These are phyloP conservation scores for Phaetusa simplex DNA, from an alignment of 2,113 vertebrate genomes.

Conservation along the genomic window DNA sequence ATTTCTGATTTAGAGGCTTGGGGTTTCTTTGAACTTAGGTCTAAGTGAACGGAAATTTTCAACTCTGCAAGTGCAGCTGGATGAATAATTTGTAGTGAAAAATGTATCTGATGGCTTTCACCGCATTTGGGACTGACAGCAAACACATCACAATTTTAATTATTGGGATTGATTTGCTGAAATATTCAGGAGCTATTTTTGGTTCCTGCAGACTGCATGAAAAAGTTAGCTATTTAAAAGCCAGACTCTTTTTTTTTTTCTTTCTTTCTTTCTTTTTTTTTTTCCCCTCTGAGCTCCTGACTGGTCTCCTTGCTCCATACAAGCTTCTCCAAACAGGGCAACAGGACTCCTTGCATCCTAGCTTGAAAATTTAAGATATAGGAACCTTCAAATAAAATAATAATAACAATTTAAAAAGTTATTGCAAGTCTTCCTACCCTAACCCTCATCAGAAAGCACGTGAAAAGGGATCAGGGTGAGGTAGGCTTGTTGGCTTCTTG, in stretches of 20 bases:
- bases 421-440: background rate
- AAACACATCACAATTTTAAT: conserved; percentile 61
- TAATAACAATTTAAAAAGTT: background rate
- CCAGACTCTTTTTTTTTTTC: background rate
- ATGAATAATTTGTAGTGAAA: conserved; percentile 51
- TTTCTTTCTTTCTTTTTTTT: background rate
- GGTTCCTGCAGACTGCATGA: conserved; percentile 20
- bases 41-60: conserved; percentile 33
- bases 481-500: background rate
- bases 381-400: background rate
- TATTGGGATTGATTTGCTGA: conserved; percentile 57
- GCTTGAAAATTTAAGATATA: background rate
- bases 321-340: background rate
- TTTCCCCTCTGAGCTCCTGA: background rate
- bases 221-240: conserved; percentile 48
- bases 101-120: conserved; percentile 34
- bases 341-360: background rate
- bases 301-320: background rate
- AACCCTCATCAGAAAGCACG: background rate
- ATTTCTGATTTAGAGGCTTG: background rate
- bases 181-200: conserved; percentile 58
- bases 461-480: background rate
- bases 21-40: background rate
- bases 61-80: conserved; percentile 37
- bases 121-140: conserved; percentile 47